Conservation (phyloP, 2,797 vertebrate genomes). For the Poecilia wingei region DNA sequence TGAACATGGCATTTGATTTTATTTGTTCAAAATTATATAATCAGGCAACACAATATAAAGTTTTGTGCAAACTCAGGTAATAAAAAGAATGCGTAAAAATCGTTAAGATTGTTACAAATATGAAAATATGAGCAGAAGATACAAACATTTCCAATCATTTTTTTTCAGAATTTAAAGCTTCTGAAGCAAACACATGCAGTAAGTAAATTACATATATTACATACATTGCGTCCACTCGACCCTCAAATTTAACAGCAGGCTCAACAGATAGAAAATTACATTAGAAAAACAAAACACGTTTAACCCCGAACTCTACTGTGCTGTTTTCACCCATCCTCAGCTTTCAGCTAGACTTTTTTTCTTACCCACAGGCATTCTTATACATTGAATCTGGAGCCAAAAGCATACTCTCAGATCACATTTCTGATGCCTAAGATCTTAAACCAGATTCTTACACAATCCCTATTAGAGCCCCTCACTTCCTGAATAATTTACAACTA, state of each 20-base stretch:
- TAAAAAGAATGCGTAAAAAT: too few relatives aligned
- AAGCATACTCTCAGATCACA: conserved; percentile 1
- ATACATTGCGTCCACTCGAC: not conserved
- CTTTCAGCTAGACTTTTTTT: not conserved
- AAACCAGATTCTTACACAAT: conserved; percentile 3
- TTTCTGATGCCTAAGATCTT: conserved; percentile 3
- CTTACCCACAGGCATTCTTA: not conserved
- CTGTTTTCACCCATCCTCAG: not conserved
- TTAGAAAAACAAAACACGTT: not conserved
- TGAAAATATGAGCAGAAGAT: not conserved
- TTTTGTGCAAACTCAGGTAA: not conserved
- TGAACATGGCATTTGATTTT: not conserved
- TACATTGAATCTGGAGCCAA: not conserved
- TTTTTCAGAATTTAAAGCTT: not conserved
- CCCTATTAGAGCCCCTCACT: not conserved
- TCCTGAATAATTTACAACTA: conserved; percentile 9
- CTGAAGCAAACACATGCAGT: not conserved
- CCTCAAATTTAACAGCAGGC: not conserved
- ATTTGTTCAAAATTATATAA: not conserved
- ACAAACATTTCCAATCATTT: not conserved
- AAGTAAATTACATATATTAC: not conserved
- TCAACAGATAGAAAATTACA: not conserved
- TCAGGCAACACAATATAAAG: not conserved
- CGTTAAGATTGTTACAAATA: not conserved
- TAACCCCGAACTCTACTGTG: not conserved